These are phyloP conservation scores for Cephus spinipes DNA, from an alignment of 2,888 invertebrate species.

Conservation along the genomic window DNA sequence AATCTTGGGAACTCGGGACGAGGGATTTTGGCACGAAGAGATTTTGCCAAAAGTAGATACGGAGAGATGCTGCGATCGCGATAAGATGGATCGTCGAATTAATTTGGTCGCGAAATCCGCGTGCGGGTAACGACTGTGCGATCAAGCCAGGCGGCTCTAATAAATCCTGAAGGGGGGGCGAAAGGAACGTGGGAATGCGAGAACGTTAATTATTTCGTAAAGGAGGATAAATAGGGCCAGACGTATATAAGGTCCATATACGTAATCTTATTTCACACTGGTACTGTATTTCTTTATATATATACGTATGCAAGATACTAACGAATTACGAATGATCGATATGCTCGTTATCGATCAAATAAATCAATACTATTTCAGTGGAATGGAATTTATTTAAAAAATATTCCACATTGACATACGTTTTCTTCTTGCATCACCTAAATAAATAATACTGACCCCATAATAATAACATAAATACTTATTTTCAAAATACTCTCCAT, in stretches of 20 bases:
- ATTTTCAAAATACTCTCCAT: neutral
- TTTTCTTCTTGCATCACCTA: neutral
- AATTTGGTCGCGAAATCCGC: neutral
- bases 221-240: neutral
- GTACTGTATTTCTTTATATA: neutral
- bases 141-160: neutral
- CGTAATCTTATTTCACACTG: neutral
- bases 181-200: neutral
- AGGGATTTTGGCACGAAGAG: neutral
- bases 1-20: neutral
- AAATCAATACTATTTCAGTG: neutral
- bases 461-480: neutral
- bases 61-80: neutral
- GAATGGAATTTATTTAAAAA: neutral
- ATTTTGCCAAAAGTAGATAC: neutral
- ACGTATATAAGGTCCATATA: neutral
- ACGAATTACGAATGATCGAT: neutral
- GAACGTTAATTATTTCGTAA: neutral
- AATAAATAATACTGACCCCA: neutral
- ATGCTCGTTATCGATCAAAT: neutral
- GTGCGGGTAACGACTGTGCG: neutral
- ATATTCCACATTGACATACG: neutral
- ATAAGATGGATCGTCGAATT: neutral
- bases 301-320: no score
- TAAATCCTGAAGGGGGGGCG: neutral